phyloP scores from a whole-genome alignment of 2,888 invertebrate genomes.

The Napeogenes inachia region DNA sequence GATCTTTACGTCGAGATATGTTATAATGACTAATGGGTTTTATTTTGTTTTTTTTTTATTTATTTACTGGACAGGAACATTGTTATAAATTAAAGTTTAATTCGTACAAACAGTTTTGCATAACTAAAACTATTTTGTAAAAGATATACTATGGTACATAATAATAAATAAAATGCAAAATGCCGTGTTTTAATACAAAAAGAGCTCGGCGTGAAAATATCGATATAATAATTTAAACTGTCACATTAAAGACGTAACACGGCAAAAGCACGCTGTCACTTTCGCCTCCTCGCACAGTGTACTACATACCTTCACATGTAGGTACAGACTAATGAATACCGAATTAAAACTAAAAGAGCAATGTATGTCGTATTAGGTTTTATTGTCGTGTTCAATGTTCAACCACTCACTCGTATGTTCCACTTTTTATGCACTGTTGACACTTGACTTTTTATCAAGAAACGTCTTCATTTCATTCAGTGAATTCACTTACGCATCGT shows the following conservation, averaged over 20 bases:
- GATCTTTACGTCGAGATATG: slow-evolving; percentile 21
- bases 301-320: slow-evolving; percentile 38
- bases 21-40: not conserved
- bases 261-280: slow-evolving; percentile 50
- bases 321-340: slow-evolving; percentile 38
- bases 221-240: slow-evolving; percentile 40
- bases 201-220: slow-evolving; percentile 24
- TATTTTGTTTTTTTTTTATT: not conserved
- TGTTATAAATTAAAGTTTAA: too few relatives aligned
- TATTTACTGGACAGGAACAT: too few relatives aligned
- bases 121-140: too few relatives aligned
- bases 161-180: too few relatives aligned
- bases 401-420: slow-evolving; percentile 26
- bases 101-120: too few relatives aligned
- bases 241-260: slow-evolving; percentile 46
- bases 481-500: slow-evolving; percentile 22
- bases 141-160: too few relatives aligned
- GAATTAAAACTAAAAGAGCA: slow-evolving; percentile 39
- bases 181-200: slow-evolving; percentile 26
- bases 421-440: slow-evolving; percentile 51
- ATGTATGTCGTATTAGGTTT: slow-evolving; percentile 40
- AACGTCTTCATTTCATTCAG: slow-evolving; percentile 46
- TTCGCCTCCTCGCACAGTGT: slow-evolving; percentile 36
- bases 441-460: slow-evolving; percentile 38
- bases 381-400: slow-evolving; percentile 28